Evolutionary conservation across 2,797 vertebrate species (phyloP).

Genomic region (Danio aesculapii): DNA sequence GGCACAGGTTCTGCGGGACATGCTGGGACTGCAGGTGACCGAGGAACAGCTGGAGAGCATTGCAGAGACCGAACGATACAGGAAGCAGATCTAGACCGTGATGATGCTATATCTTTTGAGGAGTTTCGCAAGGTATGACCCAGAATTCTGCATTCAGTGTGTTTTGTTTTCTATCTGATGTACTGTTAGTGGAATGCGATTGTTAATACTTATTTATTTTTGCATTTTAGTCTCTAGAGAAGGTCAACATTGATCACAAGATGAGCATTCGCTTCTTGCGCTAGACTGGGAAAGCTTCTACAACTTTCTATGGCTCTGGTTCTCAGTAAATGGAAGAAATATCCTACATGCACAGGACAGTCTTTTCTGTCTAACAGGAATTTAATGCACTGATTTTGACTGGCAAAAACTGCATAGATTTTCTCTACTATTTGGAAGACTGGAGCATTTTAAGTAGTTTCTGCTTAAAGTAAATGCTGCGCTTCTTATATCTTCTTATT

Average conservation of each 20-base stretch:
- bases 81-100: slow-evolving; percentile 81
- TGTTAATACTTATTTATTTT: neutral
- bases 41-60: slow-evolving; percentile 85
- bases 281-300: slow-evolving; percentile 42
- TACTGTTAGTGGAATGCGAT: neutral
- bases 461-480: neutral
- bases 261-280: slow-evolving; percentile 84
- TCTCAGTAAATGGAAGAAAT: slow-evolving; percentile 6
- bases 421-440: too few relatives aligned
- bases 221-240: slow-evolving; percentile 81
- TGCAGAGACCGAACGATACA: slow-evolving; percentile 81
- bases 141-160: neutral
- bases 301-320: neutral
- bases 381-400: slow-evolving; percentile 10
- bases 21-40: slow-evolving; percentile 82
- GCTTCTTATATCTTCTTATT: too few relatives aligned
- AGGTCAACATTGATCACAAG: slow-evolving; percentile 83
- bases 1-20: slow-evolving; percentile 78
- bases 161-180: neutral
- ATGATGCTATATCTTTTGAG: slow-evolving; percentile 83
- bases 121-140: slow-evolving; percentile 82
- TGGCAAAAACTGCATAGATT: neutral
- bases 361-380: neutral
- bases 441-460: neutral
- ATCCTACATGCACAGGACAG: neutral